These are phyloP conservation scores for Nycticebus coucang DNA, from an alignment of 2,113 vertebrate species.

Conservation along the genomic window DNA sequence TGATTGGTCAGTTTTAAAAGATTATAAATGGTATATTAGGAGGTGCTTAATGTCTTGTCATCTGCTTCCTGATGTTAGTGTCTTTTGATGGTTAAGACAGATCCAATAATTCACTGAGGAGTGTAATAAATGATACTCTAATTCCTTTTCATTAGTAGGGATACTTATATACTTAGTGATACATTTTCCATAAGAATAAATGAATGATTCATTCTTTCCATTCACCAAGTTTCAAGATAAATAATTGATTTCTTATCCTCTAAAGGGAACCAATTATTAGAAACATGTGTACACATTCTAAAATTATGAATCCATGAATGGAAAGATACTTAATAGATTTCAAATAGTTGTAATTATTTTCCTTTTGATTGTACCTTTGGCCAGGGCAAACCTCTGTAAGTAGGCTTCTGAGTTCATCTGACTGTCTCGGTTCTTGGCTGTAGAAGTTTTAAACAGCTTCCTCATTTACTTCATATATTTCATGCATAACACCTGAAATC, in stretches of 20 bases:
- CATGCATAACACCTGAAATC: neutral
- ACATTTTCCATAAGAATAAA: neutral
- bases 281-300: neutral
- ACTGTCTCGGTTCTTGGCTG: neutral
- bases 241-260: neutral
- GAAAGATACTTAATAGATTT: neutral
- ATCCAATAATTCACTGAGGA: neutral
- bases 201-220: neutral
- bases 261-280: neutral
- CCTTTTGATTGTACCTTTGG: neutral
- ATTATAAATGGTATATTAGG: neutral
- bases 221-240: conserved; percentile 8
- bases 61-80: neutral
- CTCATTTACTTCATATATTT: neutral
- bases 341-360: neutral
- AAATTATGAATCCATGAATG: neutral
- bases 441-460: neutral
- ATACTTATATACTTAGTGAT: neutral
- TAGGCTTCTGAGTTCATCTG: neutral
- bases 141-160: neutral
- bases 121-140: neutral
- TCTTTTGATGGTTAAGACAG: neutral
- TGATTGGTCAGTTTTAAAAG: neutral
- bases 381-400: neutral
- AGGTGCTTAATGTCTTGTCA: neutral